These are phyloP conservation scores for Thaleichthys pacificus DNA, from an alignment of 2,797 vertebrate genomes.

Conservation along the genomic window DNA sequence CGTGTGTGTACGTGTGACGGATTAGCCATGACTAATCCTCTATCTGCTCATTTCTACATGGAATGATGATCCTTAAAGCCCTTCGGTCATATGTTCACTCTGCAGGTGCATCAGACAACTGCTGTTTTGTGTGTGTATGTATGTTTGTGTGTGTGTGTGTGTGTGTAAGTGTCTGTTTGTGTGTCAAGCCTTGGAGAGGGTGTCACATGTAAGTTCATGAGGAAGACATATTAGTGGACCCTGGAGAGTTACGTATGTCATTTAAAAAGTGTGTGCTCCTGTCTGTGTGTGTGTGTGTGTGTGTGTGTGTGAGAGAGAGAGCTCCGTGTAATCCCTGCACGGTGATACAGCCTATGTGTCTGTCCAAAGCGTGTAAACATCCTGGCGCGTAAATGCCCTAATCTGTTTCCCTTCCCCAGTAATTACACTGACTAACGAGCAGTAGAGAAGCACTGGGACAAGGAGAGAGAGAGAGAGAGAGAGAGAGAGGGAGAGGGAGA, in stretches of 20 bases:
- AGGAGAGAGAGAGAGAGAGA: constrained; percentile 12
- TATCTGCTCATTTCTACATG: neutral
- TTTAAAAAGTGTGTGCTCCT: neutral
- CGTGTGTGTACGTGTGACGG: neutral
- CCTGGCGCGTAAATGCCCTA: constrained; percentile 59
- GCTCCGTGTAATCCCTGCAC: constrained; percentile 28
- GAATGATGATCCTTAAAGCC: no score
- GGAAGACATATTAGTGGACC: no score
- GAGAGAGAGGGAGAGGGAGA: constrained; percentile 39
- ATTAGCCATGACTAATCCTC: neutral
- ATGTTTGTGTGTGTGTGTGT: neutral
- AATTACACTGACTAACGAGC: constrained; percentile 72
- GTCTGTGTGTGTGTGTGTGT: constrained; percentile 10
- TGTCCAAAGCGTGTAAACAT: constrained; percentile 66
- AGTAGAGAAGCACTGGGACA: constrained; percentile 40
- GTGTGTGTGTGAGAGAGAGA: neutral
- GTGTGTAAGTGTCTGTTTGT: neutral
- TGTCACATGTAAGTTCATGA: neutral
- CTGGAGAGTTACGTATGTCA: neutral
- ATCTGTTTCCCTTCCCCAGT: constrained; percentile 67
- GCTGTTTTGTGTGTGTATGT: neutral
- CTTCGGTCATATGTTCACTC: neutral
- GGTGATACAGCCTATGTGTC: constrained; percentile 42
- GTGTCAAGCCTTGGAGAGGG: neutral
- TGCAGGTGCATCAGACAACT: neutral